Base-by-base conservation (phyloP, 1,140 invertebrate genomes). In the Bilobella aurantiaca region DNA sequence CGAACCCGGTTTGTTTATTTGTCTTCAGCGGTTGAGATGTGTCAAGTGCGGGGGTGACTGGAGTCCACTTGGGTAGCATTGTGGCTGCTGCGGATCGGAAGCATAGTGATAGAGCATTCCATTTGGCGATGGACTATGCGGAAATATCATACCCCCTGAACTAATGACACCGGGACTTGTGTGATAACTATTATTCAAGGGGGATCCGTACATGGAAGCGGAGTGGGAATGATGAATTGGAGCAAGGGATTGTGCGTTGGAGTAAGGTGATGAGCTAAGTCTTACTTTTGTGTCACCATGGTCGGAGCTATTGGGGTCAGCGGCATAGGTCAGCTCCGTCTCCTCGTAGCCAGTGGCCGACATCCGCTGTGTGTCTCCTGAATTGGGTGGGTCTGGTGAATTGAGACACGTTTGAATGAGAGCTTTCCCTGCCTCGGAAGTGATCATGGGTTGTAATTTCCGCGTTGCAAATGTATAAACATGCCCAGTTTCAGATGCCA, bases 391-490 rank as follows among this genome's bases (percentile, higher is more conserved):
- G 78, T 98, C 95, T 30, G 96, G 96, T 53, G 93, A 95, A 79
- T 98, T 98, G 29, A 99, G 84, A 79, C 97, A 99, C 62, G 94
- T 97, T 80, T 99, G 96, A 75, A 99, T 99, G 57, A 99, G 82
- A 56, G 93, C 89, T 79, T 99, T 99, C 57, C 96, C 97, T 63
- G 93, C 93, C 75, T 99, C 96, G 73, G 93, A 96, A 18, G 93
- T 97, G 76, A 99, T 99, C 95, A 99, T 99, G 58, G 96, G 97
- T 78, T 99, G 95, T 47, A 99, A 82, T 79, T 99, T 99, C 63
- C 93, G 83, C 57, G 97, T 99, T 32, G 97, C 96, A 82, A 98
- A 99, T 58, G 97, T 99, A 81, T 99, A 99, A 72, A 99, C 96
- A 81, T 99, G 97, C 2, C 96, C 93, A 16, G 93, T 96, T 78